phyloP scores from a whole-genome alignment of 1,140 invertebrate species.

The Sycobia sp. region DNA sequence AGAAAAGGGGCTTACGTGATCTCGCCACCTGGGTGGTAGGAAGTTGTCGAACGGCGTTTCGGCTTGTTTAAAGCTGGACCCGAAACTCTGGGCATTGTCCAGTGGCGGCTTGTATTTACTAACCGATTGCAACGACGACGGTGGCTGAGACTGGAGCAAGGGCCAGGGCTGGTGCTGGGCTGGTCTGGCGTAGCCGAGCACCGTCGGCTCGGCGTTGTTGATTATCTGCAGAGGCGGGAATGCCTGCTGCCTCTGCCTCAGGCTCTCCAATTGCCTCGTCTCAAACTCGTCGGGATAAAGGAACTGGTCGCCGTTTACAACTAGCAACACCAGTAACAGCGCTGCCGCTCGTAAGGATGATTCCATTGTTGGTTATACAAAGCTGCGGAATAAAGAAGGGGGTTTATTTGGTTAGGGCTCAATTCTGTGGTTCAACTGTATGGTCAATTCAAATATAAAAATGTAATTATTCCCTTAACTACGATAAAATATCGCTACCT shows the following conservation, averaged over 20 bases:
- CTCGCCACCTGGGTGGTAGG: background rate
- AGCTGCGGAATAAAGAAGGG: too few species aligned
- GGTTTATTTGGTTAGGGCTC: too few species aligned
- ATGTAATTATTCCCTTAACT: too few species aligned
- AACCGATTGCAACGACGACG: background rate
- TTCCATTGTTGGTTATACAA: background rate
- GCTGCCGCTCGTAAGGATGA: background rate
- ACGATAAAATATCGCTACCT: too few species aligned
- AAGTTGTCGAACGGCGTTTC: background rate
- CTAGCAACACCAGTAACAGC: slow-evolving; percentile 35
- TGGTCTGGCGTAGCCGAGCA: background rate
- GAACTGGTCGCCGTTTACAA: slow-evolving; percentile 36
- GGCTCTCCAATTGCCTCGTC: slow-evolving; percentile 9
- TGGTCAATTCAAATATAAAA: too few species aligned
- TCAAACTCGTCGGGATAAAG: slow-evolving; percentile 48
- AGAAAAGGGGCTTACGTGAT: slow-evolving; percentile 3
- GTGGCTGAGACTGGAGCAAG: too few species aligned
- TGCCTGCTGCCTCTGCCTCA: background rate
- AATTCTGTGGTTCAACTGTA: too few species aligned
- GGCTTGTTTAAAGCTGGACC: too few species aligned
- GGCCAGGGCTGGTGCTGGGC: background rate
- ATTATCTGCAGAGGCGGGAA: background rate
- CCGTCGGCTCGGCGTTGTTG: too few species aligned
- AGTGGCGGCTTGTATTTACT: too few species aligned
- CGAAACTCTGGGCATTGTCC: too few species aligned